A percentile compares a stretch with the other conserved stretches of the same genome.
Evolutionary conservation across 2,888 invertebrate species (phyloP).

Genomic region (Barypeithes pellucidus): DNA sequence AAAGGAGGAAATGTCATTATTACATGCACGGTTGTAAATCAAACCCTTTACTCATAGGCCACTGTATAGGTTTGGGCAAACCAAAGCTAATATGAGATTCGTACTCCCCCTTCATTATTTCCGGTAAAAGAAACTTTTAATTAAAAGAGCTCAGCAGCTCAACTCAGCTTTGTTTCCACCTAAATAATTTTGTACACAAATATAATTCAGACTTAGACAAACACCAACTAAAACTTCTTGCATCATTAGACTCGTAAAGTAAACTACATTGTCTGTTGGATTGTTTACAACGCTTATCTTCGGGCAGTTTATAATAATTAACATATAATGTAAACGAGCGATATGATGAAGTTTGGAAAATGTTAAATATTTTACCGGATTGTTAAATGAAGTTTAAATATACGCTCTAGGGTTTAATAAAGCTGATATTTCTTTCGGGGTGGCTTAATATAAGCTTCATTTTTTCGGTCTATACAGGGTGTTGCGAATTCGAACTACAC

Average conservation of each 20-base stretch:
- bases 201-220: constrained; percentile 1
- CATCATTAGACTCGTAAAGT: constrained; percentile 6
- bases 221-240: constrained; percentile 9
- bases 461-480: too few relatives aligned
- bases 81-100: too few relatives aligned
- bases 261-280: constrained; percentile 4
- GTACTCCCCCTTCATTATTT: too few relatives aligned
- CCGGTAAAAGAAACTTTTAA: too few relatives aligned
- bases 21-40: too few relatives aligned
- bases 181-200: constrained; percentile 7
- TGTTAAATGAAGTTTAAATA: neutral
- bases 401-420: neutral
- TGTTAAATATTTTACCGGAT: neutral
- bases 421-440: neutral
- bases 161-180: neutral
- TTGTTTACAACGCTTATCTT: constrained; percentile 3
- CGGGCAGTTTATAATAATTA: constrained; percentile 10
- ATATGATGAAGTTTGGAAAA: neutral
- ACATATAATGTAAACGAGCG: constrained; percentile 1
- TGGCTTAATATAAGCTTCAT: too few relatives aligned
- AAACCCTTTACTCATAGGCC: too few relatives aligned
- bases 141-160: too few relatives aligned
- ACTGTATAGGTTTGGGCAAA: too few relatives aligned
- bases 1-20: too few relatives aligned
- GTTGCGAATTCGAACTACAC: too few relatives aligned